Evolutionary conservation across 2,888 invertebrate species (phyloP).

Genomic region (Neocrepidodera transversa): DNA sequence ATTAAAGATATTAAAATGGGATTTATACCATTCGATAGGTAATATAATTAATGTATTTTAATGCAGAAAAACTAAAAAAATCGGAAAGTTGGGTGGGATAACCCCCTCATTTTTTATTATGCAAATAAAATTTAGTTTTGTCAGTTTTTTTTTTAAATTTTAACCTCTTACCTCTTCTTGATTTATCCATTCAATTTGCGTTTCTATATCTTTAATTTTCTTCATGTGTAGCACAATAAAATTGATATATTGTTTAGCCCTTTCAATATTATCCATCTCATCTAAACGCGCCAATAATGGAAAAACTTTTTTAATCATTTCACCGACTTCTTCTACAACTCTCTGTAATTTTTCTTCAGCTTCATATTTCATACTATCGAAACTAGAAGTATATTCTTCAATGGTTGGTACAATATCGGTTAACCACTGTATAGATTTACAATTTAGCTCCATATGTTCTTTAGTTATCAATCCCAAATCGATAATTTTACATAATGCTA

Average conservation of each 20-base stretch:
- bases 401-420: conserved; percentile 80
- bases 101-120: too few species aligned
- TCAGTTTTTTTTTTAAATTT: too few species aligned
- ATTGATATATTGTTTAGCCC: conserved; percentile 78
- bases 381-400: conserved; percentile 75
- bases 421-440: conserved; percentile 82
- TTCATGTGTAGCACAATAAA: conserved; percentile 76
- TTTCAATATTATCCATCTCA: conserved; percentile 80
- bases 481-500: conserved; percentile 72
- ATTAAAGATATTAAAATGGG: too few species aligned
- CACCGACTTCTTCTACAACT: conserved; percentile 73
- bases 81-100: too few species aligned
- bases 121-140: too few species aligned
- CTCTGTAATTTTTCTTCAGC: conserved; percentile 81
- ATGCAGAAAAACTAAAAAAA: too few species aligned
- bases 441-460: conserved; percentile 79
- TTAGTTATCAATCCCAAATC: conserved; percentile 76
- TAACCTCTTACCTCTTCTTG: conserved; percentile 78
- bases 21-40: too few species aligned
- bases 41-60: too few species aligned
- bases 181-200: conserved; percentile 84
- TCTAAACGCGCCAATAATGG: conserved; percentile 80
- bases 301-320: conserved; percentile 74
- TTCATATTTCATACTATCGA: conserved; percentile 80
- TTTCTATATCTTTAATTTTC: conserved; percentile 76